These are phyloP conservation scores for Elysia chlorotica DNA, from an alignment of 1,140 invertebrate genomes.

Conservation along the genomic window DNA sequence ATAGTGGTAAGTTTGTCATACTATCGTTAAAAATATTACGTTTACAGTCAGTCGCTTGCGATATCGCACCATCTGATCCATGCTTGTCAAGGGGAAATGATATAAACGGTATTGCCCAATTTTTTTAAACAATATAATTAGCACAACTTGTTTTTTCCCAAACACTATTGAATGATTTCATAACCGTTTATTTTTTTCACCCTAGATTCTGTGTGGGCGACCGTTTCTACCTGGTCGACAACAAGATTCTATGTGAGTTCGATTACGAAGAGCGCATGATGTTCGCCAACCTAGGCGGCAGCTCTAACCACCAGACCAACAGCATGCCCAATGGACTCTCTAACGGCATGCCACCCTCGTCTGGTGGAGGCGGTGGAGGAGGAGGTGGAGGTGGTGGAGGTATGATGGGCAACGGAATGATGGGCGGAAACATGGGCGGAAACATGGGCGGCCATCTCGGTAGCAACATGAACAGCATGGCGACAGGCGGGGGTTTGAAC, in stretches of 20 bases:
- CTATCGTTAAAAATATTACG: too few relatives aligned
- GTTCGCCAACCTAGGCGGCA: slow-evolving; percentile 81
- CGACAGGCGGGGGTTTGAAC: neutral
- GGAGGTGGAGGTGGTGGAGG: neutral
- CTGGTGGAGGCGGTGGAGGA: neutral
- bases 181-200: too few relatives aligned
- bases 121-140: too few relatives aligned
- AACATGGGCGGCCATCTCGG: neutral
- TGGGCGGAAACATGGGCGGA: neutral
- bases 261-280: slow-evolving; percentile 90
- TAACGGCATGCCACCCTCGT: neutral
- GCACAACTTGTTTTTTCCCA: too few relatives aligned
- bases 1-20: too few relatives aligned
- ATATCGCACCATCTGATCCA: too few relatives aligned
- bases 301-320: neutral
- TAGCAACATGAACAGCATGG: too few relatives aligned
- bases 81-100: too few relatives aligned
- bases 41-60: too few relatives aligned
- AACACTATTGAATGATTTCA: too few relatives aligned
- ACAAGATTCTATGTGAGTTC: slow-evolving; percentile 92
- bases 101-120: too few relatives aligned
- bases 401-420: neutral
- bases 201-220: slow-evolving; percentile 93
- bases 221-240: slow-evolving; percentile 88
- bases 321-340: slow-evolving; percentile 14